Conservation (phyloP, 92 coral and sea anemone species). For the Desmophyllum pertusum region DNA sequence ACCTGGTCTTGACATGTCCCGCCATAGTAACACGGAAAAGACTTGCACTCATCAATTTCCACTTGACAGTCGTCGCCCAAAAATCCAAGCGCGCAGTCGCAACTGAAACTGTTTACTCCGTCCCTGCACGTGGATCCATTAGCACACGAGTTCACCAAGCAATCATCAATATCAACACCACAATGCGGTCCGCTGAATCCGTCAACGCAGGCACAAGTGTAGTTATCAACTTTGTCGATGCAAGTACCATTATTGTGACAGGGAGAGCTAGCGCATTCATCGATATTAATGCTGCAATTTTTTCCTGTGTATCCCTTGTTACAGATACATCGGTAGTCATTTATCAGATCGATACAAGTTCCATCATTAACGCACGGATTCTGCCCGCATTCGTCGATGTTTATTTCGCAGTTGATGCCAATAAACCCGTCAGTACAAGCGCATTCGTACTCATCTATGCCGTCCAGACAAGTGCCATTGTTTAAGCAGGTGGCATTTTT, state of each 20-base stretch:
- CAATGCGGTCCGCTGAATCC: slow-evolving; percentile 72
- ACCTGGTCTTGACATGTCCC: slow-evolving; percentile 57
- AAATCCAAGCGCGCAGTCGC: slow-evolving; percentile 53
- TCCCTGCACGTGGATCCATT: slow-evolving; percentile 67
- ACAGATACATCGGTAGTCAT: slow-evolving; percentile 71
- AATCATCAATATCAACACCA: slow-evolving; percentile 65
- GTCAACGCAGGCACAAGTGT: slow-evolving; percentile 59
- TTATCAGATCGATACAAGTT: slow-evolving; percentile 69
- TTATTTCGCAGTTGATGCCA: slow-evolving; percentile 63
- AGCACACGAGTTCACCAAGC: slow-evolving; percentile 58
- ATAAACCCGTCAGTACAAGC: slow-evolving; percentile 67
- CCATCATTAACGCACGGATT: slow-evolving; percentile 72
- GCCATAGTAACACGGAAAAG: slow-evolving; percentile 66
- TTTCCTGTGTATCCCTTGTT: slow-evolving; percentile 68
- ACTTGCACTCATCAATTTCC: slow-evolving; percentile 51
- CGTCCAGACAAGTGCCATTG: slow-evolving; percentile 66
- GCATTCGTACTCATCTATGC: slow-evolving; percentile 60
- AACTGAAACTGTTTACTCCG: slow-evolving; percentile 61
- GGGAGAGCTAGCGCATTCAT: slow-evolving; percentile 72
- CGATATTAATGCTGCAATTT: slow-evolving; percentile 60
- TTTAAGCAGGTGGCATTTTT: slow-evolving; percentile 56
- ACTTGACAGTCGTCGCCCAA: slow-evolving; percentile 46
- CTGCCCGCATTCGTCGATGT: slow-evolving; percentile 70
- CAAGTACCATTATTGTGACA: slow-evolving; percentile 71
- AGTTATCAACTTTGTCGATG: slow-evolving; percentile 43